These are phyloP conservation scores for Dryas iulia DNA, from an alignment of 1,140 invertebrate genomes.

Conservation along the genomic window DNA sequence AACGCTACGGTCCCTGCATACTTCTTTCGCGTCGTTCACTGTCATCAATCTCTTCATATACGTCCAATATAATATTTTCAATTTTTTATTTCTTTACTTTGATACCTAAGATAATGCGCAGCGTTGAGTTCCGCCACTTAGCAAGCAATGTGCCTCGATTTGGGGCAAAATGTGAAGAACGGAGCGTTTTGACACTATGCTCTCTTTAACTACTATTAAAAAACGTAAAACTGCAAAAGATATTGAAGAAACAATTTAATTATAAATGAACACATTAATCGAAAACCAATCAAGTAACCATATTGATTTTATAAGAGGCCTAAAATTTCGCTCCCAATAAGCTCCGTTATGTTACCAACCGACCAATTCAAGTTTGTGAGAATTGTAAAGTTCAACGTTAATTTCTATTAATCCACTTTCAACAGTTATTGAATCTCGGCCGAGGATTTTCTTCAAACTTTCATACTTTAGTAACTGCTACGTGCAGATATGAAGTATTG, in stretches of 20 bases:
- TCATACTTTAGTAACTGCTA: conserved; percentile 22
- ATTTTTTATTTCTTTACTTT: too few relatives aligned
- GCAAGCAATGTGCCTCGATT: too few relatives aligned
- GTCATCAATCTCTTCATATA: too few relatives aligned
- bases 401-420: conserved; percentile 32
- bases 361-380: conserved; percentile 13
- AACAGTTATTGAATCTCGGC: conserved; percentile 15
- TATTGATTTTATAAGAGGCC: background rate
- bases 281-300: background rate
- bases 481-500: conserved; percentile 5
- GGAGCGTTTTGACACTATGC: too few relatives aligned
- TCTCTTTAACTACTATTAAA: too few relatives aligned
- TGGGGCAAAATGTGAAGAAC: too few relatives aligned
- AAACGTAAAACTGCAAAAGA: background rate
- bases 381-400: conserved; percentile 32
- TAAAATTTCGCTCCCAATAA: conserved; percentile 30
- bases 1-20: too few relatives aligned
- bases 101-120: too few relatives aligned
- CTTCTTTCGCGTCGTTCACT: too few relatives aligned
- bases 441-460: conserved; percentile 9
- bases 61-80: too few relatives aligned
- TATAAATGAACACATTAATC: background rate
- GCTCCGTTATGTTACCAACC: conserved; percentile 26
- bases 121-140: too few relatives aligned
- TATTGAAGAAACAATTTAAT: background rate